Percentiles rank a stretch among this genome's conserved stretches.
These are phyloP conservation scores for Doris montereyensis DNA, from an alignment of 2,888 invertebrate species.

Conservation along the genomic window DNA sequence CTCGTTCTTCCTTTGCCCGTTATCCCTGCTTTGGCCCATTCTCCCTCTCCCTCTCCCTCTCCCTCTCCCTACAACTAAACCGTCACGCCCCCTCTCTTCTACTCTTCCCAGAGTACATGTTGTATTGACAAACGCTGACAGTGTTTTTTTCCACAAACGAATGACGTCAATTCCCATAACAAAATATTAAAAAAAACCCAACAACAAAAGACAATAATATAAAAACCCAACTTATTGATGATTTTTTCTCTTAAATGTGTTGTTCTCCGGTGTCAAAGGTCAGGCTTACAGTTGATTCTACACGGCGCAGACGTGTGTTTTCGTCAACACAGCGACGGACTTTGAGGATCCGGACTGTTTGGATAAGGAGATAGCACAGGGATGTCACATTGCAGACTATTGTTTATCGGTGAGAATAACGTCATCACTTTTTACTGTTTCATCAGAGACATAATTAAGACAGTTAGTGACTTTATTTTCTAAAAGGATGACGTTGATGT, in stretches of 20 bases:
- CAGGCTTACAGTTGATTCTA: slow-evolving; percentile 33
- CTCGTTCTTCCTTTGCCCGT: not conserved
- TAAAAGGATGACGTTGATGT: no score
- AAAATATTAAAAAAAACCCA: no score
- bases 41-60: slow-evolving; percentile 7
- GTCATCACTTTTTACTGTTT: not conserved
- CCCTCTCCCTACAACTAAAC: not conserved
- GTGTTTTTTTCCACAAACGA: no score
- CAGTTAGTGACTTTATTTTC: no score
- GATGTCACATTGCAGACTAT: slow-evolving; percentile 63
- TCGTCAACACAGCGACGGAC: slow-evolving; percentile 63
- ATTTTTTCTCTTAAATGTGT: not conserved
- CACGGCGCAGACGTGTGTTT: slow-evolving; percentile 52
- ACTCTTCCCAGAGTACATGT: no score
- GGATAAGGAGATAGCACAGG: slow-evolving; percentile 59
- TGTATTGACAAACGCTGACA: no score
- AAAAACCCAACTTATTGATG: no score
- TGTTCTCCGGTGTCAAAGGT: not conserved
- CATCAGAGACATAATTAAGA: no score
- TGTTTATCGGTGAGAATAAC: slow-evolving; percentile 46
- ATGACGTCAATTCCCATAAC: no score
- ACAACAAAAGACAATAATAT: no score
- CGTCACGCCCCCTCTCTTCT: no score
- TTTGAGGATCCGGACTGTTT: slow-evolving; percentile 57
- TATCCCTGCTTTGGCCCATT: not conserved